These are phyloP conservation scores for Temnothorax curvispinosus DNA, from an alignment of 1,140 invertebrate genomes.

Conservation along the genomic window DNA sequence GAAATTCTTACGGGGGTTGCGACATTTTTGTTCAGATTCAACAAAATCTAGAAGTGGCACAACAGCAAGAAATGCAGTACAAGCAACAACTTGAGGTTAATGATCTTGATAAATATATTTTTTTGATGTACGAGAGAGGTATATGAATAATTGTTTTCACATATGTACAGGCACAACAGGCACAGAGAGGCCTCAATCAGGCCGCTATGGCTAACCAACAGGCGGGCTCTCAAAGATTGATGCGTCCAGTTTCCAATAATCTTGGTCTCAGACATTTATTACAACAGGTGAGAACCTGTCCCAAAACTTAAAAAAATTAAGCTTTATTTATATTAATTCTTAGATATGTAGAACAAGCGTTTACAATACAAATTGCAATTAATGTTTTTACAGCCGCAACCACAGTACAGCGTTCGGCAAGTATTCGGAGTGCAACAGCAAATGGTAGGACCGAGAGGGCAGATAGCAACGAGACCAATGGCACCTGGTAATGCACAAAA, in stretches of 20 bases:
- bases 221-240: conserved; percentile 87
- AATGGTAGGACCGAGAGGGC: conserved; percentile 82
- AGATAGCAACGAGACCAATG: conserved; percentile 82
- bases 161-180: conserved; percentile 80
- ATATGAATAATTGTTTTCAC: conserved; percentile 8
- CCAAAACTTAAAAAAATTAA: not conserved
- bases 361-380: not conserved
- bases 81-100: conserved; percentile 90
- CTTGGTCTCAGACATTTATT: conserved; percentile 90
- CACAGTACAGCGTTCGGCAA: conserved; percentile 82
- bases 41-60: conserved; percentile 91
- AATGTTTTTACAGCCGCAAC: conserved; percentile 80
- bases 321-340: conserved; percentile 16
- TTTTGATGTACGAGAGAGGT: not conserved
- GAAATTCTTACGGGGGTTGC: not conserved
- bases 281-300: conserved; percentile 86
- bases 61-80: conserved; percentile 92
- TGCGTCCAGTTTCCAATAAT: conserved; percentile 89
- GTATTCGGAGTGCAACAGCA: conserved; percentile 85
- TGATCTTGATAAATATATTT: conserved; percentile 43
- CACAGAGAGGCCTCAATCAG: conserved; percentile 82
- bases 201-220: conserved; percentile 82
- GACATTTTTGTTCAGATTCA: conserved; percentile 86
- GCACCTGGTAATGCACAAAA: conserved; percentile 82
- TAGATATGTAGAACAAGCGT: not conserved